Evolutionary conservation across 1,140 invertebrate genomes (phyloP), one percentile per base, ranked within the genome.

Genomic region (Halictus rubicundus): DNA sequence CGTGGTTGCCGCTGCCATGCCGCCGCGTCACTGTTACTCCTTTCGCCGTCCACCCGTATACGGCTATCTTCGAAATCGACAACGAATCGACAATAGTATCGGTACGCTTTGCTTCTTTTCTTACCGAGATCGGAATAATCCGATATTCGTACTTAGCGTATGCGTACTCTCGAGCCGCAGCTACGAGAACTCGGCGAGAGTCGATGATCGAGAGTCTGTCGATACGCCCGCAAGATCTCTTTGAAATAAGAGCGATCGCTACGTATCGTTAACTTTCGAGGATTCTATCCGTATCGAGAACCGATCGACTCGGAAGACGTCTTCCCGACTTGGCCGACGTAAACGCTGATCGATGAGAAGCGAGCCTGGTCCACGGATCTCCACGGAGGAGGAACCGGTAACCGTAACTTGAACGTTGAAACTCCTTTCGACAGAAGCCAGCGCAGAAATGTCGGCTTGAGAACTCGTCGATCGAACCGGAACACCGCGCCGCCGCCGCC

Each of bases 391-490:
- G 16, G 32, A 32, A 4, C 32, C n/a, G 9, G n/a, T 27, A 14
- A 25, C 14, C 25, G 14, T 79, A 54, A 73, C 70, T 19, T 23
- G 52, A 74, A 49, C 49, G 49, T 74, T 74, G 63, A 27, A 79
- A 49, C 65, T 79, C 25, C 37, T 79, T 66, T 73, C 52, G 21
- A 37, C 68, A 78, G 76, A 71, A 10, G 3, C 57, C 5, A n/a
- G 16, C 12, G 25, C 37, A 3, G 16, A 25, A 32, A 5, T 14
- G 19, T 0, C 49, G 52, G 32, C 32, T 52, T 52, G 14, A 52
- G 19, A 16, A 14, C 12, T 49, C 46, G 9, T 46, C 42, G 8
- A 46, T 8, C 8, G 42, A 21, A 49, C 32, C 1, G 32, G 32
- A 4, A 32, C 32, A 3, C 32, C 32, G 32, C 32, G 32, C 32